These are phyloP conservation scores for Tokudaia muenninki DNA, from an alignment of 2,797 vertebrate genomes.

Conservation along the genomic window DNA sequence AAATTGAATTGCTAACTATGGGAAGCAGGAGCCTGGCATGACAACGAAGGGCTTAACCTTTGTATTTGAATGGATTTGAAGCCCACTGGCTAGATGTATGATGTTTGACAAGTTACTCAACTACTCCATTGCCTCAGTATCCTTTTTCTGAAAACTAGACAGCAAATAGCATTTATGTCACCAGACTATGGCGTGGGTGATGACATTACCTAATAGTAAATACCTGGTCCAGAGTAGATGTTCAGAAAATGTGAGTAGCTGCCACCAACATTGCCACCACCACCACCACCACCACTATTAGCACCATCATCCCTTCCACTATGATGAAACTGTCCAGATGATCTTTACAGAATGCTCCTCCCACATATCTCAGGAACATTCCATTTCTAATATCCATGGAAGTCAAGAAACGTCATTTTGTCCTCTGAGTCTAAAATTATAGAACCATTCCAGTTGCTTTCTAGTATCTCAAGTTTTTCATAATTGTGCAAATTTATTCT, in stretches of 20 bases:
- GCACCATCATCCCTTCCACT: background rate
- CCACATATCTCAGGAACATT: background rate
- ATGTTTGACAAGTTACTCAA: constrained; percentile 3
- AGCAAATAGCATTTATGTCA: constrained; percentile 9
- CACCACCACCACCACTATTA: background rate
- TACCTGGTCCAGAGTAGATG: background rate
- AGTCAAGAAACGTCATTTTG: constrained; percentile 16
- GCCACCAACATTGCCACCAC: too few relatives aligned
- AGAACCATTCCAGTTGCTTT: constrained; percentile 43
- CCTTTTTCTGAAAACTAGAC: constrained; percentile 51
- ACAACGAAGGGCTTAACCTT: background rate
- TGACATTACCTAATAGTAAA: background rate
- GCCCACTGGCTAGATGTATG: background rate
- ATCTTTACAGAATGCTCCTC: constrained; percentile 3
- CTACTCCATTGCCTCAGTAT: constrained; percentile 43
- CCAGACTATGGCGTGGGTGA: background rate
- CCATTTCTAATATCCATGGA: constrained; percentile 28
- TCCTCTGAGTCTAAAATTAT: constrained; percentile 6
- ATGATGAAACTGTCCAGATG: constrained; percentile 16
- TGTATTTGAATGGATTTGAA: constrained; percentile 4
- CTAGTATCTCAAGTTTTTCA: constrained; percentile 4
- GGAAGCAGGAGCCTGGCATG: background rate
- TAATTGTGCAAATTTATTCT: background rate
- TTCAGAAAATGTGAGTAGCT: background rate
- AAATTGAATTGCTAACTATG: background rate